A percentile compares a stretch with the other conserved stretches of the same genome.
Conservation (phyloP, 1,140 invertebrate species). For the Brachionus calyciflorus region DNA sequence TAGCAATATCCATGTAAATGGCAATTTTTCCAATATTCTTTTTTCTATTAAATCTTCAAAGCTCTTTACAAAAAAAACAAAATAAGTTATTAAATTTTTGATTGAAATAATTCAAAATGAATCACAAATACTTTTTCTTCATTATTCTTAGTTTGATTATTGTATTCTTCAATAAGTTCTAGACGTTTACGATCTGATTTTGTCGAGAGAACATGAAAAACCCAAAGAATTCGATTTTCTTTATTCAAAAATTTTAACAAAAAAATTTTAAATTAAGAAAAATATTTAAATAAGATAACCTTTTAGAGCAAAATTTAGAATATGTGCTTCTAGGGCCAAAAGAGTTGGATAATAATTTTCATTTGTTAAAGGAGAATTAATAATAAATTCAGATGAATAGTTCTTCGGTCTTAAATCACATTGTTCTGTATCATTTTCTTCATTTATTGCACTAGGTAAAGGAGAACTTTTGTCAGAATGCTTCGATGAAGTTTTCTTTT, state of each 20-base stretch:
- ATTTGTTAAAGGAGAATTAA: constrained; percentile 17
- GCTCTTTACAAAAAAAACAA: not conserved
- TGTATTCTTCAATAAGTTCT: not conserved
- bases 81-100: not conserved
- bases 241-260: not conserved
- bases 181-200: constrained; percentile 6
- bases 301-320: constrained; percentile 8
- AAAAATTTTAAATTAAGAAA: not conserved
- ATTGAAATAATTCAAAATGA: not conserved
- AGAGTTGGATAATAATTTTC: not conserved
- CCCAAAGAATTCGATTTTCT: constrained; percentile 22
- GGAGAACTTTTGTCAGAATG: too few species aligned
- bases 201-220: not conserved
- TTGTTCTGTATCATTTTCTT: too few species aligned
- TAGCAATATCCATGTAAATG: not conserved
- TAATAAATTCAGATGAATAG: not conserved
- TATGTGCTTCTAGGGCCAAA: not conserved
- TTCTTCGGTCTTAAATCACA: not conserved
- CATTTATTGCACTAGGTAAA: too few species aligned
- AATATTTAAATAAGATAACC: not conserved
- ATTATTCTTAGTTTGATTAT: not conserved
- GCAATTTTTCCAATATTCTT: not conserved
- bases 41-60: constrained; percentile 4
- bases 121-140: not conserved
- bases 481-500: too few species aligned